Base-by-base conservation (phyloP, 2,797 vertebrate genomes). In the Molossus molossus region DNA sequence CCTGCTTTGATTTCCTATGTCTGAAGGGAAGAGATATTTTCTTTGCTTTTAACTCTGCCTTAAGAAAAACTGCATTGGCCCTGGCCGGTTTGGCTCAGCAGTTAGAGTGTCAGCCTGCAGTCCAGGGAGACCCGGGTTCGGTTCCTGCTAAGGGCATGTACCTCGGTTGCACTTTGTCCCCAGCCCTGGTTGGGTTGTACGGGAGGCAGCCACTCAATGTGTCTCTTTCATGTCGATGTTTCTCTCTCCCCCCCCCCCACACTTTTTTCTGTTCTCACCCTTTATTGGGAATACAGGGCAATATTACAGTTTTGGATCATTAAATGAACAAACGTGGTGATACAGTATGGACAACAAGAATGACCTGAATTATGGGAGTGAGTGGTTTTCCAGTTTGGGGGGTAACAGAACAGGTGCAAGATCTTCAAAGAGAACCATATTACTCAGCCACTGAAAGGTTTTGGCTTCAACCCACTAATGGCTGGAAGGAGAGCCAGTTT, bases 201-300 rank as follows among this genome's bases (percentile, higher is more conserved):
- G 33, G 33, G 33, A 33, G 33, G 33, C 33, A 33, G 33, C 33
- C 33, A 33, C 33, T 33, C 3, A 3, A 33, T 33, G 33, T 33
- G 33, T 33, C 33, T 33, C 33, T 33, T 33, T 33, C 33, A 33
- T 33, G 33, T 33, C 33, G 33, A 33, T 33, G 33, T 33, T 33
- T n/a, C n/a, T n/a, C n/a, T n/a, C n/a, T n/a, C n/a, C n/a, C n/a
- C 33, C 33, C 33, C 33, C 33, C 33, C 33, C 33, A 2, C 33
- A 2, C 3, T 33, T 33, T 33, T 33, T 95, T 97, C 94, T 77
- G 0, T 1, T 94, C 96, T 94, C 92, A 95, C 80, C 65, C 87
- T 98, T 97, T 96, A 96, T 96, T 98, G 75, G 82, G 77, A 96
- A 96, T 85, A 95, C 80, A 45, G 65, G 90, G 82, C 91, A 3